Percentiles rank a stretch among this genome's conserved stretches.
phyloP scores from a whole-genome alignment of 2,888 invertebrate genomes.

The Nemoura dubitans region DNA sequence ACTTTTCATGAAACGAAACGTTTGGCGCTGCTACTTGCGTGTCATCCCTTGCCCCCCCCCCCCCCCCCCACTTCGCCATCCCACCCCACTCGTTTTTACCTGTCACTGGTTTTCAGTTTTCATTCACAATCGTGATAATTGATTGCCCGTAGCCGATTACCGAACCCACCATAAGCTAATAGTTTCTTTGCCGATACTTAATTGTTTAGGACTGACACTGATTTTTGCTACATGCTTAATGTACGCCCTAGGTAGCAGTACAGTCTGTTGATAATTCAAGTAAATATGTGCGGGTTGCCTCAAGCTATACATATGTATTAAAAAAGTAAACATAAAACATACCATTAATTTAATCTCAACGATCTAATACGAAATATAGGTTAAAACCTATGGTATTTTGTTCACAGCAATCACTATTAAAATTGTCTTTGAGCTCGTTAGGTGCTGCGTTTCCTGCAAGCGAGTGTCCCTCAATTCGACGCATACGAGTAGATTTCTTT shows the following conservation, averaged over 20 bases:
- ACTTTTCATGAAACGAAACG: background rate
- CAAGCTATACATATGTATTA: no score
- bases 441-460: background rate
- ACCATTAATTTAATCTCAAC: no score
- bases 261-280: background rate
- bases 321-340: no score
- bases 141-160: slow-evolving; percentile 44
- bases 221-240: slow-evolving; percentile 35
- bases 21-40: background rate
- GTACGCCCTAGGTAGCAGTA: background rate
- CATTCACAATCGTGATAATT: slow-evolving; percentile 40
- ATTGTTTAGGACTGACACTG: slow-evolving; percentile 39
- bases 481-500: slow-evolving; percentile 26
- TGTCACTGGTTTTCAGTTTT: slow-evolving; percentile 35
- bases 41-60: background rate
- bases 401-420: no score
- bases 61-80: background rate
- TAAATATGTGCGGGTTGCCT: no score
- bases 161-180: slow-evolving; percentile 20
- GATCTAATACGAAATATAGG: no score
- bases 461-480: slow-evolving; percentile 21
- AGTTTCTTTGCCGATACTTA: slow-evolving; percentile 22
- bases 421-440: no score
- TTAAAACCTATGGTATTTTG: no score
- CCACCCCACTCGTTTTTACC: slow-evolving; percentile 25